Percentiles rank a stretch among this genome's conserved stretches.
Conservation (phyloP, 1,140 invertebrate genomes). For the Conus ventricosus region DNA sequence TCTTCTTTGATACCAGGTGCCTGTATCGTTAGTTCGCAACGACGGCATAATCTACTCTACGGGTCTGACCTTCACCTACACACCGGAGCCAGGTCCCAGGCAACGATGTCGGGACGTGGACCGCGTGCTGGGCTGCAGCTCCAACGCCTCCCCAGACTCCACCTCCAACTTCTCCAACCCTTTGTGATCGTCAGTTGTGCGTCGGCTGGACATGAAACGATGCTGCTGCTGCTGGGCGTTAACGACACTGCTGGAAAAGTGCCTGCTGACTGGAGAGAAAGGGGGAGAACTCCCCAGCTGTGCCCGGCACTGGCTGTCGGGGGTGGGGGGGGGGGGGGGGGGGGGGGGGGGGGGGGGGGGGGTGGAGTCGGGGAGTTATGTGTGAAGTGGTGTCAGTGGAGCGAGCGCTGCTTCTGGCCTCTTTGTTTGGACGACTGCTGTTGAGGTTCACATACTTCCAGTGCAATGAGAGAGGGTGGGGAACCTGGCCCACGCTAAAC, state of each 20-base stretch:
- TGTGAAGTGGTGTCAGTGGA: too few relatives aligned
- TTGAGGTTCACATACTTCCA: neutral
- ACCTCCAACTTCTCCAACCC: slow-evolving; percentile 43
- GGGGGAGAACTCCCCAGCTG: too few relatives aligned
- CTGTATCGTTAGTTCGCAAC: slow-evolving; percentile 95
- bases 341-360: neutral
- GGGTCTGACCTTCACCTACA: slow-evolving; percentile 98
- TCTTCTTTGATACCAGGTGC: slow-evolving; percentile 82
- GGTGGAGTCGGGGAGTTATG: neutral
- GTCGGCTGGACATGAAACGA: too few relatives aligned
- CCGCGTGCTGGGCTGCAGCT: slow-evolving; percentile 48
- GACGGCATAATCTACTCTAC: slow-evolving; percentile 99
- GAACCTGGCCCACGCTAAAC: neutral
- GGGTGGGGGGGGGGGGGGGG: neutral
- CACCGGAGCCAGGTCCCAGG: slow-evolving; percentile 85
- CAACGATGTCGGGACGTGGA: slow-evolving; percentile 75
- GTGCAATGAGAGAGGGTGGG: neutral
- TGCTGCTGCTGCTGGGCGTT: too few relatives aligned
- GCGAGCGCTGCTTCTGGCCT: too few relatives aligned
- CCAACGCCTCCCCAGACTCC: slow-evolving; percentile 53
- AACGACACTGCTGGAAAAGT: neutral
- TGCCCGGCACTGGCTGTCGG: too few relatives aligned
- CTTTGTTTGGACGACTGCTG: neutral
- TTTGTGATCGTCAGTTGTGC: slow-evolving; percentile 41
- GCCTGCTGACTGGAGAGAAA: neutral